Base-by-base conservation (phyloP, 2,797 vertebrate species). In the Eutrigla gurnardus region DNA sequence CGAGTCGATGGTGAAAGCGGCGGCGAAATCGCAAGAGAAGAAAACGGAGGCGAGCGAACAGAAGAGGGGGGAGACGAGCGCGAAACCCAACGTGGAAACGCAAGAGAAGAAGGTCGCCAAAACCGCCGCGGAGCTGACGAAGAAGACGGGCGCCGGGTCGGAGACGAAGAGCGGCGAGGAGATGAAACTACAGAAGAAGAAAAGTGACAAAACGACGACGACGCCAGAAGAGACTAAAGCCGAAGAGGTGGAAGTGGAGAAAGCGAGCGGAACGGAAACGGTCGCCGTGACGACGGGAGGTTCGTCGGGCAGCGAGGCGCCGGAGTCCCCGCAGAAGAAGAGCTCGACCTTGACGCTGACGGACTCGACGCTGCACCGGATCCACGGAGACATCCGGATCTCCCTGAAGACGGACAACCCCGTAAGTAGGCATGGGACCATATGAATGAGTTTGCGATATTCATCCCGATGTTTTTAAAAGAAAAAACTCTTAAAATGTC, bases 371-470 rank as follows among this genome's bases (percentile, higher is more conserved):
- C 92, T 95, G 11, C 94, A 95, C 83, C 17, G 93, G 0, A 92
- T 95, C 62, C 94, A 93, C 11, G 94, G 94, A 52, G 94, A 95
- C 86, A 92, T 95, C 81, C 25, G 94, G 14, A 95, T 95, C 25
- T 90, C 94, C 0, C 92, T 95, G 53, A 93, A 93, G 85, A 77
- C 63, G 0, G 88, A 90, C 80, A 90, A 75, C 33, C 91, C 93
- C 0, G 92, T 93, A 43, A 87, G 83, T 25, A 25, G 25, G 25
- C 25, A 25, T 25, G 25, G 25, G 25, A 25, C 25, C 25, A 25
- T 25, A 25, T 25, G 25, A 25, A 25, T 25, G 25, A 25, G 25
- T 25, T 25, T 25, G 25, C 25, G 25, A 25, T 25, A 25, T 25
- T 25, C 25, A 25, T 25, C 25, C 25, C 25, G 25, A 25, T 25